Percentiles rank a stretch among this genome's conserved stretches.
phyloP scores from a whole-genome alignment of 2,113 vertebrate species.

The Glaucidium brasilianum region DNA sequence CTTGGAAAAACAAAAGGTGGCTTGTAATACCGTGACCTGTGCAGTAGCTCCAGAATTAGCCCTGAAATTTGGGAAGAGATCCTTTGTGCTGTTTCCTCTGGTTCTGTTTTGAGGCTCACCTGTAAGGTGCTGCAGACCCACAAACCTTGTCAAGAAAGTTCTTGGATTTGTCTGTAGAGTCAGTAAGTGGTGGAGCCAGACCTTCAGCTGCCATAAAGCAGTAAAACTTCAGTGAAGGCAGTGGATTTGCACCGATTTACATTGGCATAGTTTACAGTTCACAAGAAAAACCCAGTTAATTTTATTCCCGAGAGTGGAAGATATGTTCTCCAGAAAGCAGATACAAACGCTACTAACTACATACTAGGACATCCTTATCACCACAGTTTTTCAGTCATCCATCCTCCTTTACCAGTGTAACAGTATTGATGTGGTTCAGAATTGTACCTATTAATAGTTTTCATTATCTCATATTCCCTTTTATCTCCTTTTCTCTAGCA shows the following conservation, averaged over 20 bases:
- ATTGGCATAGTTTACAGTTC: not conserved
- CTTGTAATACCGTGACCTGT: not conserved
- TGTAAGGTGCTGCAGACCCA: not conserved
- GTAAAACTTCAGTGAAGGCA: not conserved
- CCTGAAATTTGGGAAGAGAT: not conserved
- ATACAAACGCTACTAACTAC: not conserved
- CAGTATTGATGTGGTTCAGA: not conserved
- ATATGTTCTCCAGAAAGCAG: not conserved
- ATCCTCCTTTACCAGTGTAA: not conserved
- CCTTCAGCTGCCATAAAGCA: not conserved
- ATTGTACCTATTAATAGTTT: not conserved
- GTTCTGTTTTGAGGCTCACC: not conserved
- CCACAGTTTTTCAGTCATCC: not conserved
- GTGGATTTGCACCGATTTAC: not conserved
- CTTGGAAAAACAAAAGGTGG: not conserved
- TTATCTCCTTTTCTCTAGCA: not conserved
- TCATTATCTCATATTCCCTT: not conserved
- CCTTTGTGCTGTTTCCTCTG: not conserved
- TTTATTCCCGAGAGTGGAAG: not conserved
- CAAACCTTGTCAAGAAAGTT: not conserved
- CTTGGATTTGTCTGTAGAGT: not conserved
- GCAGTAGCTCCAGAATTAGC: not conserved
- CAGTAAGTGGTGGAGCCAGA: not conserved
- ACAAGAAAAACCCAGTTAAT: not conserved
- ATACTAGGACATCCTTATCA: not conserved